Evolutionary conservation across 2,797 vertebrate genomes (phyloP).

Genomic region (Argentina silus): DNA sequence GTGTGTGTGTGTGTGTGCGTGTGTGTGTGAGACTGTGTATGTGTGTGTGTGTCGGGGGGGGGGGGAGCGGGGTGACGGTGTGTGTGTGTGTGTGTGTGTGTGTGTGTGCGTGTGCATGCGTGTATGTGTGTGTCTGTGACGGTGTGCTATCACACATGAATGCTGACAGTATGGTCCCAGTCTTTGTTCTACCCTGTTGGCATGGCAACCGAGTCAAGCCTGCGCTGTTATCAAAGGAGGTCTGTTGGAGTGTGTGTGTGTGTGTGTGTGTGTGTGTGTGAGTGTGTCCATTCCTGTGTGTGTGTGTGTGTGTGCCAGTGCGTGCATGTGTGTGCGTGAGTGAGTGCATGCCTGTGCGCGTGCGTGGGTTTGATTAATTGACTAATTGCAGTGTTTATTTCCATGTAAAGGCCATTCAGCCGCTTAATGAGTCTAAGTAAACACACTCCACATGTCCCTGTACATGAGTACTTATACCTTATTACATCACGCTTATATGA

Average conservation of each 20-base stretch:
- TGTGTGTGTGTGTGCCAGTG: not conserved
- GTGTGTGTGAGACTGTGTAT: too few species aligned
- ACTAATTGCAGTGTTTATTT: too few species aligned
- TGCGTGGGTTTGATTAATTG: not conserved
- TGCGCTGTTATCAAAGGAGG: constrained; percentile 50
- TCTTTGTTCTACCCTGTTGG: constrained; percentile 57
- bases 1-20: too few species aligned
- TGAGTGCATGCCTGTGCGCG: not conserved
- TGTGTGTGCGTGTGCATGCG: too few species aligned
- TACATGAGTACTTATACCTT: too few species aligned
- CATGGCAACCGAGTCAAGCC: constrained; percentile 61
- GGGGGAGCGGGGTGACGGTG: constrained; percentile 23
- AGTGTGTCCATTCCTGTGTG: constrained; percentile 27
- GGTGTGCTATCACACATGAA: constrained; percentile 38
- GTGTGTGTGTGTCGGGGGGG: too few species aligned
- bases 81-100: not conserved
- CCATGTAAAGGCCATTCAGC: too few species aligned
- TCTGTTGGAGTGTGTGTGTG: constrained; percentile 18
- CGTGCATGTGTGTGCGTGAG: constrained; percentile 22
- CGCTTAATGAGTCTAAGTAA: too few species aligned
- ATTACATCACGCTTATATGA: too few species aligned
- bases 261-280: not conserved
- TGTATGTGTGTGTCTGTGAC: not conserved
- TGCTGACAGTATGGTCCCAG: constrained; percentile 37
- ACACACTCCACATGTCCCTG: too few species aligned